A percentile compares a stretch with the other conserved stretches of the same genome.
Evolutionary conservation across 1,140 invertebrate species (phyloP).

Genomic region (Phortica variegata): DNA sequence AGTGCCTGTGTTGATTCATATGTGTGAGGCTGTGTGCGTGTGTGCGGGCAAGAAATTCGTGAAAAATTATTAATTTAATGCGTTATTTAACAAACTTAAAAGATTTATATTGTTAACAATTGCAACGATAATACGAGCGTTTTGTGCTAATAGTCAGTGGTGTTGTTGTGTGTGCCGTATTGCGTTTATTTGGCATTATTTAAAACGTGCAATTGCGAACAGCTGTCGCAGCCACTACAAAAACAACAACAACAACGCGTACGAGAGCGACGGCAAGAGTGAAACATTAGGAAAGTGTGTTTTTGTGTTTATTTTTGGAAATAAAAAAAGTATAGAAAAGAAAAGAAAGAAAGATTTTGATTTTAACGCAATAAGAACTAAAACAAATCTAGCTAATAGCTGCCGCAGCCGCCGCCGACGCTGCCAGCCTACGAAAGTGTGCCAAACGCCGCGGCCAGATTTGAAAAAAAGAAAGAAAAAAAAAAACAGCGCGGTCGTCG

Average conservation of each 20-base stretch:
- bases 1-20: too few relatives aligned
- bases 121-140: slow-evolving; percentile 1
- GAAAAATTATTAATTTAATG: slow-evolving; percentile 5
- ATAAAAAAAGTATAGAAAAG: slow-evolving; percentile 14
- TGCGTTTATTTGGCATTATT: too few relatives aligned
- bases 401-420: slow-evolving; percentile 10
- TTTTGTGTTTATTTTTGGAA: slow-evolving; percentile 35
- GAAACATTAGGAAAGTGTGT: slow-evolving; percentile 2
- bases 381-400: slow-evolving; percentile 22
- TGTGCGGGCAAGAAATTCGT: slow-evolving; percentile 22
- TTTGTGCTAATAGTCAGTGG: slow-evolving; percentile 5
- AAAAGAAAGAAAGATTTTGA: slow-evolving; percentile 12
- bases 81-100: slow-evolving; percentile 4
- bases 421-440: slow-evolving; percentile 35
- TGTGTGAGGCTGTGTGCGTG: too few relatives aligned
- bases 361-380: slow-evolving; percentile 16
- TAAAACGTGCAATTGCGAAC: slow-evolving; percentile 12
- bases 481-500: background rate
- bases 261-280: slow-evolving; percentile 8
- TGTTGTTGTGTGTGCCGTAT: slow-evolving; percentile 14
- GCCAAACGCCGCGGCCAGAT: slow-evolving; percentile 37
- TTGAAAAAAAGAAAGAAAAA: background rate
- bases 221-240: slow-evolving; percentile 5
- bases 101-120: too few relatives aligned
- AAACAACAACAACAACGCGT: slow-evolving; percentile 10